These are phyloP conservation scores for Perizoma flavofasciatum DNA, from an alignment of 2,888 invertebrate genomes.

Conservation along the genomic window DNA sequence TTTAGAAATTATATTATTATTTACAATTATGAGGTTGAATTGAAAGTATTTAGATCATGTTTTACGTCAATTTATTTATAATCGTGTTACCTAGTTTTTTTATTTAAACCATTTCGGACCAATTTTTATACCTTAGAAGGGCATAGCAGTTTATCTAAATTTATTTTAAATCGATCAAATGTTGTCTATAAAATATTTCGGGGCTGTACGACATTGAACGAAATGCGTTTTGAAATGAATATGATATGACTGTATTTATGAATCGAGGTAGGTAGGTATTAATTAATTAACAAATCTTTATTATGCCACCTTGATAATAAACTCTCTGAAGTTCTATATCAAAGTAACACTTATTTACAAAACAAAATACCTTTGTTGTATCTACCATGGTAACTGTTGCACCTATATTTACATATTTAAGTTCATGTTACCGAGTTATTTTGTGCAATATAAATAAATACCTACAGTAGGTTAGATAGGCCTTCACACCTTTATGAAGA, in stretches of 20 bases:
- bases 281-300: no score
- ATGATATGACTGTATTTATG: no score
- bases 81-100: constrained; percentile 21
- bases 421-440: constrained; percentile 14
- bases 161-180: constrained; percentile 9
- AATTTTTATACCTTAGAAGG: constrained; percentile 26
- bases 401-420: not conserved
- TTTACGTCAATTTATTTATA: constrained; percentile 13
- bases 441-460: constrained; percentile 14
- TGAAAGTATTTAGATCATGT: constrained; percentile 22
- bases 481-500: not conserved
- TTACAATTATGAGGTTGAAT: constrained; percentile 13
- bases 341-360: not conserved
- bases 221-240: no score
- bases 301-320: not conserved
- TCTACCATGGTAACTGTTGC: not conserved
- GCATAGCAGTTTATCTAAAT: constrained; percentile 2
- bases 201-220: no score
- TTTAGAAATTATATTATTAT: constrained; percentile 7
- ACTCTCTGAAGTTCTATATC: not conserved
- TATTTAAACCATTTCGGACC: constrained; percentile 32
- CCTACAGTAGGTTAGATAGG: not conserved
- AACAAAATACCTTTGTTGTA: constrained; percentile 2
- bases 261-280: no score
- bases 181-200: not conserved